Base-by-base conservation (phyloP, 2,888 invertebrate genomes). In the Stenotaenia linearis region DNA sequence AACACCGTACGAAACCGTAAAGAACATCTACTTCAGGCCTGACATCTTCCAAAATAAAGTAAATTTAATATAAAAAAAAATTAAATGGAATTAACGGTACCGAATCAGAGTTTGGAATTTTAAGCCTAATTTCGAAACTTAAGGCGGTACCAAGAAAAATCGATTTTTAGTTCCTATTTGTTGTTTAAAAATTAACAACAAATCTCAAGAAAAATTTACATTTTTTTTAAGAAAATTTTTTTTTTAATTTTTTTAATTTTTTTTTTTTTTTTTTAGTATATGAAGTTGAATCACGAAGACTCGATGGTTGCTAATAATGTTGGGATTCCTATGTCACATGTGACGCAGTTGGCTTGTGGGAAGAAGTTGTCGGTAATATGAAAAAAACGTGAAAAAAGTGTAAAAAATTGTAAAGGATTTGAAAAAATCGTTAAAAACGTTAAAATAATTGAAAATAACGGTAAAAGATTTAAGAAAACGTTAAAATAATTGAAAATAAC, bases 311-410 rank as follows among this genome's bases (percentile, higher is more conserved):
- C 95, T 0, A 89, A 88, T 82, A 86, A 91, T 15, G 86, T 96
- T 40, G 96, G 96, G 0, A 90, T 97, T 79, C 91, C 91, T 0
- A 96, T 96, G 86, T 89, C 90, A 21, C 90, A 90, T 80, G 90
- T 92, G 0, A 89, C 92, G 0, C 89, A 90, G 82, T 90, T 92
- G 88, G 89, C 91, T 82, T 56, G 90, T 91, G 23, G 92, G 92
- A 3, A 32, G 18, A 4, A 18, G 0, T 23, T 56, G 5, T n/a
- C 77, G 18, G 35, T 32, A 90, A 90, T 85, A 88, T n/a, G n/a
- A n/a, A n/a, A n/a, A n/a, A n/a, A n/a, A n/a, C n/a, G n/a, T n/a
- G n/a, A n/a, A n/a, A n/a, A n/a, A n/a, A n/a, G n/a, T n/a, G n/a
- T n/a, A n/a, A n/a, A n/a, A n/a, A n/a, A n/a, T n/a, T n/a, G n/a